phyloP scores from a whole-genome alignment of 2,888 invertebrate species.

The Eumerus sabulonum region DNA sequence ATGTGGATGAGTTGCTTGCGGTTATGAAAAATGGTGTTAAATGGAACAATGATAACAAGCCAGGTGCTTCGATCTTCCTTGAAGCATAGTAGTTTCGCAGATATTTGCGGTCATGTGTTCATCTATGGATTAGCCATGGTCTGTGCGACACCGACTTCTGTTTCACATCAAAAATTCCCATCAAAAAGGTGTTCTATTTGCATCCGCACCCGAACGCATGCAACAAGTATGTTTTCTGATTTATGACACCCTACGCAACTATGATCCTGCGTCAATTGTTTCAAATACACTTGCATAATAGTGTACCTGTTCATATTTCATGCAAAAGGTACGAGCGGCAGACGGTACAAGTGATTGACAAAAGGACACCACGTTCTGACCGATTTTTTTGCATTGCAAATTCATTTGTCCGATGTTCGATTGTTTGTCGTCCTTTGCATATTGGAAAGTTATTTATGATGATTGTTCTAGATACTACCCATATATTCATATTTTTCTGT shows the following conservation, averaged over 20 bases:
- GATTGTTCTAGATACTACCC: background rate
- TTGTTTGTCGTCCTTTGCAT: slow-evolving; percentile 46
- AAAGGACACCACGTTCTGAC: slow-evolving; percentile 40
- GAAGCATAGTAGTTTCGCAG: no score
- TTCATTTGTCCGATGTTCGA: slow-evolving; percentile 38
- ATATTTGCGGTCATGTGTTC: no score
- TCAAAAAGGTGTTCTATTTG: slow-evolving; percentile 18
- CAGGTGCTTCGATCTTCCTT: no score
- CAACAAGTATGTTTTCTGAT: slow-evolving; percentile 23
- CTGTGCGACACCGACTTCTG: background rate
- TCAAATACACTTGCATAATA: slow-evolving; percentile 30
- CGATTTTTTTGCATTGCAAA: slow-evolving; percentile 37
- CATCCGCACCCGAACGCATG: slow-evolving; percentile 38
- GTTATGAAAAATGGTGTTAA: no score
- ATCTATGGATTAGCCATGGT: no score
- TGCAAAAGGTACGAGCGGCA: slow-evolving; percentile 23
- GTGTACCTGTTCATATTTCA: slow-evolving; percentile 66
- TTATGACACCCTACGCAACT: slow-evolving; percentile 27
- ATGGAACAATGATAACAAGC: no score
- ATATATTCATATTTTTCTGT: no score
- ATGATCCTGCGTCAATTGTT: slow-evolving; percentile 11
- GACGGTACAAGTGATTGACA: slow-evolving; percentile 31
- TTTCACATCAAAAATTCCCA: slow-evolving; percentile 6
- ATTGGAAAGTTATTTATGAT: slow-evolving; percentile 35
- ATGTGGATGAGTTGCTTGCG: no score